Conservation (phyloP, 2,888 invertebrate species). For the Drosophila neotestacea region DNA sequence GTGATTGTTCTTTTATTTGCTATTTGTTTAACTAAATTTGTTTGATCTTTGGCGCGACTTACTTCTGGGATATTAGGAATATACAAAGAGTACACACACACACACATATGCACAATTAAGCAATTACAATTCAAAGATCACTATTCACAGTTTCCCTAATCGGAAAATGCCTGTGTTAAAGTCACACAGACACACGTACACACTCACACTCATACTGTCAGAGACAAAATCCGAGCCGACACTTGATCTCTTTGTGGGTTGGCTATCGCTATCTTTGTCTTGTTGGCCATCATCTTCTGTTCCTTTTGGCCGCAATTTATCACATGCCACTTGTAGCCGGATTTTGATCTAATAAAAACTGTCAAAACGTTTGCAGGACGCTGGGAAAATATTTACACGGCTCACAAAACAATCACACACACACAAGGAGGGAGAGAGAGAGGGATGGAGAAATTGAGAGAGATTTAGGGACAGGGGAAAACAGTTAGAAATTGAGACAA, state of each 20-base stretch:
- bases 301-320: slow-evolving; percentile 72
- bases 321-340: slow-evolving; percentile 76
- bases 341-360: slow-evolving; percentile 82
- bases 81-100: slow-evolving; percentile 12
- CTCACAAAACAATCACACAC: slow-evolving; percentile 41
- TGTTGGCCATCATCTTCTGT: slow-evolving; percentile 32
- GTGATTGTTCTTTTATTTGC: slow-evolving; percentile 21
- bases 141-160: slow-evolving; percentile 21
- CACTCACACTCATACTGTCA: not conserved
- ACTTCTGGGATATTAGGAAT: slow-evolving; percentile 16
- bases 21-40: slow-evolving; percentile 10
- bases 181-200: slow-evolving; percentile 22
- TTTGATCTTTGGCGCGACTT: slow-evolving; percentile 36
- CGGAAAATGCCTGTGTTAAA: slow-evolving; percentile 32
- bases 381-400: slow-evolving; percentile 82
- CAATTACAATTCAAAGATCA: slow-evolving; percentile 20
- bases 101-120: slow-evolving; percentile 13
- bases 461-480: slow-evolving; percentile 36
- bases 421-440: slow-evolving; percentile 12
- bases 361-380: slow-evolving; percentile 81
- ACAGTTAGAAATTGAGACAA: slow-evolving; percentile 66
- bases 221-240: slow-evolving; percentile 6
- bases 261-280: slow-evolving; percentile 34
- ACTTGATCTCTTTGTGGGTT: slow-evolving; percentile 49
- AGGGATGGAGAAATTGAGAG: not conserved